Percentiles rank a stretch among this genome's conserved stretches.
Conservation (phyloP, 2,888 invertebrate genomes). For the Pogonocherus hispidulus region DNA sequence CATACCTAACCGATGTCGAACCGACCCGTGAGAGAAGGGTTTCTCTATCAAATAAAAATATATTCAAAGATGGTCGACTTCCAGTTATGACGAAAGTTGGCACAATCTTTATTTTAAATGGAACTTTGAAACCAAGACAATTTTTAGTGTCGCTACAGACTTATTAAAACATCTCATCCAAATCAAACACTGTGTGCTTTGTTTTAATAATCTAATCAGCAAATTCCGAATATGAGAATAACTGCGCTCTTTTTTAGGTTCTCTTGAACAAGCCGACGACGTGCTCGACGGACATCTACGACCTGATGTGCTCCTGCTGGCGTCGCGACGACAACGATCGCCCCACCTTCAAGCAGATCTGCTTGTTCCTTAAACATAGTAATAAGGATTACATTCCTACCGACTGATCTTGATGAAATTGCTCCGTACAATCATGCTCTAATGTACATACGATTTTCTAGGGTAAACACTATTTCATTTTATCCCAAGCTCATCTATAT, state of each 20-base stretch:
- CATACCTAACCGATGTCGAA: too few species aligned
- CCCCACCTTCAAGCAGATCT: slow-evolving; percentile 78
- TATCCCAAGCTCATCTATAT: slow-evolving; percentile 21
- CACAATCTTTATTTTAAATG: too few species aligned
- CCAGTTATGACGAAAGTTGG: too few species aligned
- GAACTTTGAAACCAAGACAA: too few species aligned
- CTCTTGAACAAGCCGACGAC: slow-evolving; percentile 78
- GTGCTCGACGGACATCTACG: slow-evolving; percentile 83
- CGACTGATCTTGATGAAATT: slow-evolving; percentile 57
- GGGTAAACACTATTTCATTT: slow-evolving; percentile 31
- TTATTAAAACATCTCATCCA: too few species aligned
- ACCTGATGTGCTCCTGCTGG: slow-evolving; percentile 82
- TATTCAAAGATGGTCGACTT: too few species aligned
- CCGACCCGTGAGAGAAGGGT: too few species aligned
- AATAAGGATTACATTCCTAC: slow-evolving; percentile 71
- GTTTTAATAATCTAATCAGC: too few species aligned
- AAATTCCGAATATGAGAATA: too few species aligned
- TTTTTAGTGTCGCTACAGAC: too few species aligned
- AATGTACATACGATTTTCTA: slow-evolving; percentile 48
- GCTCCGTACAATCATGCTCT: slow-evolving; percentile 44
- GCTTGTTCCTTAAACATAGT: slow-evolving; percentile 77
- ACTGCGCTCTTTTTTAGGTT: slow-evolving; percentile 66
- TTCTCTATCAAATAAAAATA: too few species aligned
- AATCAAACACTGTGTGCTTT: too few species aligned
- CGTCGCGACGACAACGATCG: slow-evolving; percentile 73